phyloP scores from a whole-genome alignment of 2,888 invertebrate genomes.

The Amiota minor region DNA sequence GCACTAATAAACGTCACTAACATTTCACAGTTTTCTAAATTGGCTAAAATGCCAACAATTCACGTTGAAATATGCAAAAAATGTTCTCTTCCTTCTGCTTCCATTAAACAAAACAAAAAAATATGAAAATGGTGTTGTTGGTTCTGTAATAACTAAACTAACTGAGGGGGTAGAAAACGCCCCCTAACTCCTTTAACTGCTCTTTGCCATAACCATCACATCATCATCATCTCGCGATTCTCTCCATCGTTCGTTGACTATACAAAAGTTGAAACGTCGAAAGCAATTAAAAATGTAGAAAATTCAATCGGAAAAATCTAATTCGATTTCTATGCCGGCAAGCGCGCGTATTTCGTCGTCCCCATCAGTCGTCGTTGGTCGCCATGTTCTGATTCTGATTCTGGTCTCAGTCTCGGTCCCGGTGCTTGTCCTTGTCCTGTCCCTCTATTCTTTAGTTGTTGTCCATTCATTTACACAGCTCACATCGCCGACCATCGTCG shows the following conservation, averaged over 20 bases:
- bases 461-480: slow-evolving; percentile 12
- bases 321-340: slow-evolving; percentile 68
- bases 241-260: slow-evolving; percentile 7
- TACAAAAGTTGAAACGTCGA: slow-evolving; percentile 64
- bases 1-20: slow-evolving; percentile 59
- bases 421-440: background rate
- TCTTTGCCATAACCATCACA: background rate
- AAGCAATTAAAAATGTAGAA: slow-evolving; percentile 73
- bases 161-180: no score
- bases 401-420: background rate
- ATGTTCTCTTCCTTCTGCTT: background rate
- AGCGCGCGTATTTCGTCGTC: slow-evolving; percentile 30
- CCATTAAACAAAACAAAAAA: slow-evolving; percentile 26
- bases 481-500: background rate
- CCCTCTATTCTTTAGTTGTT: background rate
- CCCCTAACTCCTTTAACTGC: no score
- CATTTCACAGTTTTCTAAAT: slow-evolving; percentile 54
- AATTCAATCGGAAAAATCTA: slow-evolving; percentile 73
- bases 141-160: no score
- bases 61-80: slow-evolving; percentile 26
- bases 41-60: slow-evolving; percentile 58
- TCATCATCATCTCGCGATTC: background rate
- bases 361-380: background rate
- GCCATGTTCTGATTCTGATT: slow-evolving; percentile 16
- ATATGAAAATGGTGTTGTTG: no score